Base-by-base conservation (phyloP, 2,797 vertebrate species). In the Phrynocephalus guinanensis region DNA sequence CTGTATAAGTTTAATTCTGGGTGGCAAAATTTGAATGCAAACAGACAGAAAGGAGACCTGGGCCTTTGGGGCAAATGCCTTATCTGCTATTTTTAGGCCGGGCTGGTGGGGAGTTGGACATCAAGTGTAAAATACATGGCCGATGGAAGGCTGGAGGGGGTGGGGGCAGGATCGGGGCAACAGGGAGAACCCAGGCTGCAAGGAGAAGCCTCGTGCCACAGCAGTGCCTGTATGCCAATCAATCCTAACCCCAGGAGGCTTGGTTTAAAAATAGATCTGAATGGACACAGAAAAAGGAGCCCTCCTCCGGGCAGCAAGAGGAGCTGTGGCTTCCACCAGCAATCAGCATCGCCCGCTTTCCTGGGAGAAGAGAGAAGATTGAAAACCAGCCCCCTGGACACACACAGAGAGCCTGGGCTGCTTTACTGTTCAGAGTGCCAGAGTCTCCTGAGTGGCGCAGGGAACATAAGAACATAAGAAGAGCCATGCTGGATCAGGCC, bases 221-320 rank as follows among this genome's bases (percentile, higher is more conserved):
- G 56, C 83, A 67, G 30, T 68, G 87, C 83, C 79, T 85, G 38
- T n/a, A 81, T 81, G 78, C 63, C 83, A 85, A 85, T 88, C n/a
- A 38, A 67, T 70, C 83, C 68, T 8, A 20, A 82, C 20, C 87
- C 83, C 87, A 85, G 87, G 83, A 88, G 87, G 87, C 77, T 85
- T 70, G 26, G 83, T 85, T 88, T 88, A 88, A 88, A 88, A 88
- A 88, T 88, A 88, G 83, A 88, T 48, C 87, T 85, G 78, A 85
- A 88, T 85, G 83, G 87, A 77, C 72, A 77, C n/a, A 77, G 83
- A 82, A 85, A 81, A 85, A 33, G 63, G 75, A 85, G 87, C 68
- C 83, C 68, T 85, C 79, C 26, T 81, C 79, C 83, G 18, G 78
- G 56, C 83, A 76, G 60, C 48, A 60, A 88, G 79, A 56, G 71